Base-by-base conservation (phyloP, 64 coral and sea anemone genomes). In the Pocillopora verrucosa region DNA sequence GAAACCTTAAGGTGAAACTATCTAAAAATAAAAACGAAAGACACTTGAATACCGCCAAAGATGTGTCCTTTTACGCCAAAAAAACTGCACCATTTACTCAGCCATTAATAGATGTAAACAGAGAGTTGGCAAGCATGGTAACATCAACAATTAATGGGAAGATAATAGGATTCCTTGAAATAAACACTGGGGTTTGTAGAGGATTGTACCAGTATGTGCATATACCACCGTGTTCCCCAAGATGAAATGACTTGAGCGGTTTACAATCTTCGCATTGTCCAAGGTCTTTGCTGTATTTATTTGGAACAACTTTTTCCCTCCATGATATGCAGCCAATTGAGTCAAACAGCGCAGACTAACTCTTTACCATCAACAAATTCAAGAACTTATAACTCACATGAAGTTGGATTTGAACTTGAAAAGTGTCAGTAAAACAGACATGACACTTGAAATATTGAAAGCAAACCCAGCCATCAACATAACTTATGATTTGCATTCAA, bases 1-100 rank as follows among this genome's bases (percentile, higher is more conserved):
- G 41, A 63, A 83, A 83, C 80, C 58, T 83, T 38, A 83, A 83
- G 35, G 80, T 83, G 16, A 83, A 83, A n/a, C n/a, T n/a, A 83
- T 62, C 61, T 62, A 83, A 63, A 61, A 35, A n/a, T 67, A 83
- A 26, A 67, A 67, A 67, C 64, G 80, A 83, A 83, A 83, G 80
- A 60, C 64, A 83, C 41, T 45, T 83, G n/a, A n/a, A n/a, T n/a
- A n/a, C n/a, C n/a, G n/a, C n/a, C n/a, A n/a, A n/a, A n/a, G n/a
- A n/a, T n/a, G 59, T 83, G 41, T 26, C 59, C 61, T 83, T 83
- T 83, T 60, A 65, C 12, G 61, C 36, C 62, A 67, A 58, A 63
- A 60, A 78, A 58, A 78, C 76, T 20, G 51, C 76, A 19, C 76
- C 76, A 56, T 78, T 76, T 76, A 36, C 36, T 36, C 36, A 37